phyloP scores from a whole-genome alignment of 1,140 invertebrate species.

The Eufriesea mexicana region DNA sequence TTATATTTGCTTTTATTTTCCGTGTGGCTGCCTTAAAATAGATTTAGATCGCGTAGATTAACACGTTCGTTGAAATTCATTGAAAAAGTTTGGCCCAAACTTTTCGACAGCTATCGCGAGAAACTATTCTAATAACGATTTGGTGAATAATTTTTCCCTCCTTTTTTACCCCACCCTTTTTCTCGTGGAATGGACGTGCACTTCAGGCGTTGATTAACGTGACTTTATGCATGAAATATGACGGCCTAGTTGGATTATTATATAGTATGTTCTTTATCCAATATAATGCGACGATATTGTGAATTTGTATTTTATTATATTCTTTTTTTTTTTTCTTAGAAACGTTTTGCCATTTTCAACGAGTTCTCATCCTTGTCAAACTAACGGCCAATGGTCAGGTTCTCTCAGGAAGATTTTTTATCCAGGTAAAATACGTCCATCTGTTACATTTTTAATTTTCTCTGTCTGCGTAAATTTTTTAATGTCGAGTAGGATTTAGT shows the following conservation, averaged over 20 bases:
- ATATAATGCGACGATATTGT: too few species aligned
- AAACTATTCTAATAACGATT: not conserved
- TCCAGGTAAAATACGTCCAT: too few species aligned
- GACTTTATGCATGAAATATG: not conserved
- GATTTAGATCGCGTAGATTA: conserved; percentile 11
- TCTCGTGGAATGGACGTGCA: not conserved
- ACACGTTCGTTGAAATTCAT: not conserved
- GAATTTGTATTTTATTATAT: too few species aligned
- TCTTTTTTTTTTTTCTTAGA: not conserved
- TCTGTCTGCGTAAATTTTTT: too few species aligned
- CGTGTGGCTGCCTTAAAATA: not conserved
- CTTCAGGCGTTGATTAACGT: too few species aligned
- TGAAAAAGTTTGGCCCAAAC: not conserved
- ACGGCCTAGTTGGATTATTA: not conserved
- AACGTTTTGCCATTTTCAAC: not conserved
- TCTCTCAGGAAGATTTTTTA: too few species aligned
- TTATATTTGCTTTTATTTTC: not conserved
- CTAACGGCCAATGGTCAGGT: not conserved
- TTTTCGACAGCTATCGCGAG: not conserved
- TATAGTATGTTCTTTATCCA: not conserved
- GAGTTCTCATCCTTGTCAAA: not conserved
- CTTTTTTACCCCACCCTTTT: not conserved
- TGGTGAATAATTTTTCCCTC: not conserved
- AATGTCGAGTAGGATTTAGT: too few species aligned
- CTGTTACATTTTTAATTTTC: too few species aligned